Evolutionary conservation across 2,113 vertebrate genomes (phyloP).

Genomic region (Etheostoma cragini): DNA sequence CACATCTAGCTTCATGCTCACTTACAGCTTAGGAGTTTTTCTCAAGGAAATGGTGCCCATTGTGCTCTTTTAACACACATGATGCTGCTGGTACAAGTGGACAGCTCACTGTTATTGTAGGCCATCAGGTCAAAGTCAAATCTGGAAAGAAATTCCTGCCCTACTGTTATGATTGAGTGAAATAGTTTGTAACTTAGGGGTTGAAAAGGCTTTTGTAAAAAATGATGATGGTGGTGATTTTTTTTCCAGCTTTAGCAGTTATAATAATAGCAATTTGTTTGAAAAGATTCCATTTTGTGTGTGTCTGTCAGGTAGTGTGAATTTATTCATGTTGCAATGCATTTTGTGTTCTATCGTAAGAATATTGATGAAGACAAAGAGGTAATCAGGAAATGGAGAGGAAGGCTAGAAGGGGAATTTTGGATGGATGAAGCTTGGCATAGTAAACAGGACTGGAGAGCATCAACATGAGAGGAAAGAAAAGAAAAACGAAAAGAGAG

Average conservation of each 20-base stretch:
- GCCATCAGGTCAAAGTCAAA: too few relatives aligned
- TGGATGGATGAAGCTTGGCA: slow-evolving; percentile 10
- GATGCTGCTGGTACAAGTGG: neutral
- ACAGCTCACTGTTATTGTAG: neutral
- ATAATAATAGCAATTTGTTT: neutral
- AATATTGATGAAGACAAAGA: slow-evolving; percentile 12
- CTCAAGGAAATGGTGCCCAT: neutral
- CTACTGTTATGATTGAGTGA: neutral
- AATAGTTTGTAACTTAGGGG: neutral
- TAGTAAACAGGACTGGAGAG: neutral
- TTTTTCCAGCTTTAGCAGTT: neutral
- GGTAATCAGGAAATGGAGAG: slow-evolving; percentile 1
- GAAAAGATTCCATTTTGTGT: neutral
- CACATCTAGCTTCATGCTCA: neutral
- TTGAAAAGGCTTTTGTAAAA: neutral
- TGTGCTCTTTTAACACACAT: neutral
- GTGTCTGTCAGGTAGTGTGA: neutral
- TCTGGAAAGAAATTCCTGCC: neutral
- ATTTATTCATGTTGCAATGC: neutral
- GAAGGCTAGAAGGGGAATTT: neutral
- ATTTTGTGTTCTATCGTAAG: neutral
- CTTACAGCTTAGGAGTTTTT: neutral
- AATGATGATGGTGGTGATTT: neutral
- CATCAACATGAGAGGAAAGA: neutral
- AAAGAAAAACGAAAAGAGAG: neutral